These are phyloP conservation scores for Hemiscyllium ocellatum DNA, from an alignment of 2,113 vertebrate genomes.

Conservation along the genomic window DNA sequence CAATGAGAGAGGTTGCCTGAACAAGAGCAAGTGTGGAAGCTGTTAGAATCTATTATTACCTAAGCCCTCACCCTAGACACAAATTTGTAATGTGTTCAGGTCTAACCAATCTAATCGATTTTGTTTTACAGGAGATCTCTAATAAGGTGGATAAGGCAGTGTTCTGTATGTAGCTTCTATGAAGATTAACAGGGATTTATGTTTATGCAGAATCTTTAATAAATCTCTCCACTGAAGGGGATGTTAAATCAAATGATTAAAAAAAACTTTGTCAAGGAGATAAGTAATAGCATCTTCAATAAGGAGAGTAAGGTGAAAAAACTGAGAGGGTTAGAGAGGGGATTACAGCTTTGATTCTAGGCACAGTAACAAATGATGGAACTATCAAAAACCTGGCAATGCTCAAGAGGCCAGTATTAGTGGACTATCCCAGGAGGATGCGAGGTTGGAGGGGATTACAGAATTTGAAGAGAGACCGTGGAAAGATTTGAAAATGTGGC, in stretches of 20 bases:
- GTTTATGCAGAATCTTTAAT: not conserved
- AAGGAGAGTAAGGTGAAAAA: not conserved
- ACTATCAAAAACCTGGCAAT: too few relatives aligned
- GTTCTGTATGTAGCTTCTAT: not conserved
- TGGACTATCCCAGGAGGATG: too few relatives aligned
- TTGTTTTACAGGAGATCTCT: not conserved
- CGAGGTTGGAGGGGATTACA: not conserved
- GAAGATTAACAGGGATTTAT: not conserved
- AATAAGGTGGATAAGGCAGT: not conserved
- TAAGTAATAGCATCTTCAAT: not conserved
- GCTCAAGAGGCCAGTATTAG: too few relatives aligned
- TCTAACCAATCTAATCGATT: not conserved
- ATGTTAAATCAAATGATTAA: not conserved
- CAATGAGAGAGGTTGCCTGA: not conserved
- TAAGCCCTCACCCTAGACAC: not conserved
- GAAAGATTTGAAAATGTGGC: not conserved
- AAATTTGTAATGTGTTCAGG: not conserved
- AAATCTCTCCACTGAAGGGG: not conserved
- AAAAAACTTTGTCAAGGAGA: not conserved
- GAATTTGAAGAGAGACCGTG: not conserved
- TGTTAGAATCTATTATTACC: not conserved
- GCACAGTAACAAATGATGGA: too few relatives aligned
- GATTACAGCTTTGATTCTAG: not conserved
- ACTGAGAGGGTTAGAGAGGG: not conserved
- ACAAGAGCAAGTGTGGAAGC: not conserved